Percentiles rank a stretch among this genome's conserved stretches.
phyloP scores from a whole-genome alignment of 2,888 invertebrate genomes.

The Lingula anatina region DNA sequence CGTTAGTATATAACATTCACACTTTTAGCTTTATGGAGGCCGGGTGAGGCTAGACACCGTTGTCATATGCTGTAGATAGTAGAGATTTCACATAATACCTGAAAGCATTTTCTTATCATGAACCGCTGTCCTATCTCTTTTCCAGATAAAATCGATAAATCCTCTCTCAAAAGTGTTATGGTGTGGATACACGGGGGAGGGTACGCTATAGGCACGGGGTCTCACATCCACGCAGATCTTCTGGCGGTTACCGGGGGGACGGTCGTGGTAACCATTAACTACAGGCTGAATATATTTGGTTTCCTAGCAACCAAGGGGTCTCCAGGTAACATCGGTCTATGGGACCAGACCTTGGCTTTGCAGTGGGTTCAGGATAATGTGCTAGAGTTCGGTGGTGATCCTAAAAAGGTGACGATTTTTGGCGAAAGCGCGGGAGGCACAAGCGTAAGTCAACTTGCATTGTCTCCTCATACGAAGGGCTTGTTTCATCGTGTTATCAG shows the following conservation, averaged over 20 bases:
- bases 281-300: constrained; percentile 23
- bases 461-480: constrained; percentile 19
- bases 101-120: too few species aligned
- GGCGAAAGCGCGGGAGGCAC: constrained; percentile 29
- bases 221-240: too few species aligned
- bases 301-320: constrained; percentile 23
- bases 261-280: constrained; percentile 24
- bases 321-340: constrained; percentile 29
- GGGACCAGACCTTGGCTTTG: constrained; percentile 28
- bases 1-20: too few species aligned
- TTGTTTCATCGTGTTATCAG: constrained; percentile 24
- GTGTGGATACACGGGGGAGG: constrained; percentile 11
- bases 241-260: constrained; percentile 16
- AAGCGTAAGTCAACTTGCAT: constrained; percentile 17
- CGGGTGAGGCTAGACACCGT: too few species aligned
- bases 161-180: constrained; percentile 5
- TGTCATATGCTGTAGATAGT: too few species aligned
- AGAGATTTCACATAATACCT: too few species aligned
- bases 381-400: constrained; percentile 20
- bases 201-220: background rate
- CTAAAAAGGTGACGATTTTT: constrained; percentile 19
- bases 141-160: constrained; percentile 1
- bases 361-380: constrained; percentile 27
- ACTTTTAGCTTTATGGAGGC: too few species aligned
- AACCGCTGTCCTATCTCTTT: too few species aligned